Evolutionary conservation across 1,140 invertebrate species (phyloP).

Genomic region (Caenorhabditis inopinata): DNA sequence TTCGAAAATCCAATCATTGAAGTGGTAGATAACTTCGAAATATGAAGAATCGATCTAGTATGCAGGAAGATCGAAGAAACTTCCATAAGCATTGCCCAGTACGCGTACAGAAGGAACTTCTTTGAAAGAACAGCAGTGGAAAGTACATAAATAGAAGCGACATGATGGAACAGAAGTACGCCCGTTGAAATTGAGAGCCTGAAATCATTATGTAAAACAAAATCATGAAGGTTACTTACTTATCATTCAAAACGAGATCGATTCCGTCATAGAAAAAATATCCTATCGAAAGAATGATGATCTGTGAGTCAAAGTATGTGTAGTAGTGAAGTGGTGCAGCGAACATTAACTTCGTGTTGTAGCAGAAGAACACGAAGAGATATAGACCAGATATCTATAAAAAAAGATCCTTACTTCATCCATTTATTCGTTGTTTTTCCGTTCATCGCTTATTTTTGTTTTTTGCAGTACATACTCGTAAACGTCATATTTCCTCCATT

Average conservation of each 20-base stretch:
- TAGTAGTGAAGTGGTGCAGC: conserved; percentile 42
- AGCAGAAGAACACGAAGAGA: conserved; percentile 32
- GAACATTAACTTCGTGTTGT: conserved; percentile 43
- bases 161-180: conserved; percentile 43
- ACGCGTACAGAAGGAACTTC: conserved; percentile 47
- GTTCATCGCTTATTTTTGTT: too few relatives aligned
- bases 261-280: conserved; percentile 47
- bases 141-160: conserved; percentile 43
- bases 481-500: too few relatives aligned
- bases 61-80: conserved; percentile 46
- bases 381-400: conserved; percentile 36
- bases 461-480: too few relatives aligned
- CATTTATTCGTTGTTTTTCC: too few relatives aligned
- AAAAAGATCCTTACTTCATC: background rate
- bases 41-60: conserved; percentile 43
- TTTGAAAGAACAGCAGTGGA: conserved; percentile 30
- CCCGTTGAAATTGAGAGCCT: conserved; percentile 38
- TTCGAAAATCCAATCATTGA: conserved; percentile 33
- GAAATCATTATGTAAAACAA: background rate
- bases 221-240: background rate
- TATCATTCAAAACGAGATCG: conserved; percentile 44
- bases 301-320: conserved; percentile 34
- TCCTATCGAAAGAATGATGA: conserved; percentile 44
- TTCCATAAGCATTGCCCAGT: conserved; percentile 49
- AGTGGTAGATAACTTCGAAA: conserved; percentile 25